Conservation (phyloP, 2,888 invertebrate species). For the Polydrusus cervinus region DNA sequence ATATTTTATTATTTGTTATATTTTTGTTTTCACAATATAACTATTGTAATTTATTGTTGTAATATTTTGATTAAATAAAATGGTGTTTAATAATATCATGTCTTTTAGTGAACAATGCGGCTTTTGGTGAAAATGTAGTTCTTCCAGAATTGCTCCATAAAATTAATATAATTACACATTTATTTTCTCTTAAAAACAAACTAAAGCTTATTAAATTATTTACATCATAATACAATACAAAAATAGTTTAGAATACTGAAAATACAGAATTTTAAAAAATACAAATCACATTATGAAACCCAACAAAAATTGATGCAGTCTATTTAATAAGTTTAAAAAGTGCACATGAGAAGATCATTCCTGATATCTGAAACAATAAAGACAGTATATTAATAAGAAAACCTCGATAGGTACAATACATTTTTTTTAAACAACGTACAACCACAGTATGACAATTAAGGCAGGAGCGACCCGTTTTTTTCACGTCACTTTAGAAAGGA, state of each 20-base stretch:
- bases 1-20: constrained; percentile 56
- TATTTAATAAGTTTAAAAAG: constrained; percentile 85
- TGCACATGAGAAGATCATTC: constrained; percentile 88
- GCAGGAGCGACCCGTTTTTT: too few relatives aligned
- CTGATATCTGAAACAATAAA: constrained; percentile 84
- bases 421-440: too few relatives aligned
- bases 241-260: not conserved
- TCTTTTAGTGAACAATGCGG: too few relatives aligned
- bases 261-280: not conserved
- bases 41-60: constrained; percentile 55
- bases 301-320: constrained; percentile 9
- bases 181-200: too few relatives aligned
- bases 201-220: too few relatives aligned
- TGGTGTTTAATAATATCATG: constrained; percentile 36
- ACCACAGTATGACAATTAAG: too few relatives aligned
- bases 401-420: too few relatives aligned
- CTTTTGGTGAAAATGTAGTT: not conserved
- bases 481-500: too few relatives aligned
- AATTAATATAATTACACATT: too few relatives aligned
- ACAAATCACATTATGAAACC: not conserved
- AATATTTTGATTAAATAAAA: constrained; percentile 54
- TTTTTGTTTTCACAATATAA: constrained; percentile 44
- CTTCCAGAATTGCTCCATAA: too few relatives aligned
- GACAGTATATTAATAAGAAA: not conserved
- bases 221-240: too few relatives aligned